Conservation (phyloP, 1,140 invertebrate species). For the Coboldia fuscipes region DNA sequence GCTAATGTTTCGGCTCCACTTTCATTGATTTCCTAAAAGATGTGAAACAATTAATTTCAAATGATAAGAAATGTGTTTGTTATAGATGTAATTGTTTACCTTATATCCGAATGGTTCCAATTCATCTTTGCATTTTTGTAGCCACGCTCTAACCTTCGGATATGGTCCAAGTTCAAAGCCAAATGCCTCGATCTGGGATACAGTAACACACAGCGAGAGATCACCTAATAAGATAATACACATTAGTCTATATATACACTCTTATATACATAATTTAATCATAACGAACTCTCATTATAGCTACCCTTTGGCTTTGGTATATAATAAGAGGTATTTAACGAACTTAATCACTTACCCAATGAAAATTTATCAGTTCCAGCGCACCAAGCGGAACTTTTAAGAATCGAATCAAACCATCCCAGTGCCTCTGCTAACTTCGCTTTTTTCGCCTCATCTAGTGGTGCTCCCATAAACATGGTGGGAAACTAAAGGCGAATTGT, state of each 20-base stretch:
- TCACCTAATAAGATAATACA: too few species aligned
- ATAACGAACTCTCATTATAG: too few species aligned
- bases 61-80: background rate
- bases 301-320: too few species aligned
- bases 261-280: too few species aligned
- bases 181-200: slow-evolving; percentile 20
- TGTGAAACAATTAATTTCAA: background rate
- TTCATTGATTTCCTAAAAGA: slow-evolving; percentile 15
- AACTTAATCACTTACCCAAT: too few species aligned
- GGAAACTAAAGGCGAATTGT: slow-evolving; percentile 21
- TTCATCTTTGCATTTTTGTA: slow-evolving; percentile 14
- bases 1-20: slow-evolving; percentile 15
- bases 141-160: slow-evolving; percentile 12
- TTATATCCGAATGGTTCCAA: slow-evolving; percentile 17
- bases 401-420: slow-evolving; percentile 13
- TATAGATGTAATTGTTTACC: slow-evolving; percentile 2
- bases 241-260: too few species aligned
- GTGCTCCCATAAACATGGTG: slow-evolving; percentile 16
- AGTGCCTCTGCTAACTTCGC: slow-evolving; percentile 22
- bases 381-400: slow-evolving; percentile 13
- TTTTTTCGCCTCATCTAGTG: slow-evolving; percentile 22
- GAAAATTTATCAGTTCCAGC: slow-evolving; percentile 26
- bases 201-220: slow-evolving; percentile 19
- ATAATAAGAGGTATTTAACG: too few species aligned
- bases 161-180: slow-evolving; percentile 13